Evolutionary conservation across 2,888 invertebrate genomes (phyloP).

Genomic region (Cosmia trapezina): DNA sequence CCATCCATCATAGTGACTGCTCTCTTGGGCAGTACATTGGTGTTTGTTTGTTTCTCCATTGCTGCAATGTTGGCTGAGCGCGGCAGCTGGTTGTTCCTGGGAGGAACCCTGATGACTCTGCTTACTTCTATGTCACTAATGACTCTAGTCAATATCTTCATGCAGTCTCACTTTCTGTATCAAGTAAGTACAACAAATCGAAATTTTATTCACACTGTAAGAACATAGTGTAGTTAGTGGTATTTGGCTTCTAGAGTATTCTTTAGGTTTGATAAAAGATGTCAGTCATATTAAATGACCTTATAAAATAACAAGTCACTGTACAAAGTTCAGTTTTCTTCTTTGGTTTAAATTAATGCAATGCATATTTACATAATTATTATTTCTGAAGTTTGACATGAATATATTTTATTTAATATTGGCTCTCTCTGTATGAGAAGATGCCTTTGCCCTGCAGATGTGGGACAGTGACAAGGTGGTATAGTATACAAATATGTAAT

Average conservation of each 20-base stretch:
- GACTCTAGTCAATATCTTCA: constrained; percentile 95
- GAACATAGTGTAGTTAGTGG: neutral
- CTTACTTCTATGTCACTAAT: constrained; percentile 95
- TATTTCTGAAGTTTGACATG: neutral
- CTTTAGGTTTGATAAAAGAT: neutral
- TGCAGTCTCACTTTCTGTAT: constrained; percentile 94
- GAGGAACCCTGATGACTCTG: constrained; percentile 96
- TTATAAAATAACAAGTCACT: constrained; percentile 33
- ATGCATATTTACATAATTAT: neutral
- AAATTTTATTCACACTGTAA: neutral
- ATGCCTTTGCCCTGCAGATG: neutral
- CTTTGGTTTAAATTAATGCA: constrained; percentile 3
- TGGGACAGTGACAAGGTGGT: neutral
- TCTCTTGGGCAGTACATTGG: constrained; percentile 95
- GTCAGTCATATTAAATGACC: constrained; percentile 2
- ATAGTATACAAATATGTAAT: neutral
- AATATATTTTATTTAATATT: constrained; percentile 15
- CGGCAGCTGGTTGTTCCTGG: constrained; percentile 97
- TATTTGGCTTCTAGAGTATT: constrained; percentile 7
- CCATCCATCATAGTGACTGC: constrained; percentile 97
- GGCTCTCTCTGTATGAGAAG: no score
- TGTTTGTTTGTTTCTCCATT: constrained; percentile 97
- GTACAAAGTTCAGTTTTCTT: constrained; percentile 37
- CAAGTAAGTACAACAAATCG: constrained; percentile 89
- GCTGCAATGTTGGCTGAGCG: constrained; percentile 96